phyloP scores from a whole-genome alignment of 2,113 vertebrate genomes.

The Elgaria multicarinata region DNA sequence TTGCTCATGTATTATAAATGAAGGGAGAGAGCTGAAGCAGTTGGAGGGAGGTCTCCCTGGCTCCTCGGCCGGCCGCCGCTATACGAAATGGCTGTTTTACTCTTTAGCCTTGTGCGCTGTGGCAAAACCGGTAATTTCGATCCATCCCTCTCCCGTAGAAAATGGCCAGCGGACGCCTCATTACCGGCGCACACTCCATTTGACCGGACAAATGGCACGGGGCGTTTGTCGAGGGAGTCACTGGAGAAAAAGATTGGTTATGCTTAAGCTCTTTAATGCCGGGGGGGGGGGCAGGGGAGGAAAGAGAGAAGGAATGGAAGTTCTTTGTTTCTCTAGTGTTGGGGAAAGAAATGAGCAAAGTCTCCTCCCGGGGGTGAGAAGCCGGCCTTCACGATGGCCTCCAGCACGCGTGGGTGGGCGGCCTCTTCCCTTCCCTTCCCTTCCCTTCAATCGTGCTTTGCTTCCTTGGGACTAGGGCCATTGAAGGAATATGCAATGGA shows the following conservation, averaged over 20 bases:
- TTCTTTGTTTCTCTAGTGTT: neutral
- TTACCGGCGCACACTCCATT: neutral
- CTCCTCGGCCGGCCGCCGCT: neutral
- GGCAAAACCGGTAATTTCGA: neutral
- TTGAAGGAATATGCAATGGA: too few species aligned
- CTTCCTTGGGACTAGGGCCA: too few species aligned
- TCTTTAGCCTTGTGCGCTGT: accelerated
- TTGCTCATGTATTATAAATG: neutral
- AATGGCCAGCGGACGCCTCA: neutral
- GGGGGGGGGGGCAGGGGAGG: too few species aligned
- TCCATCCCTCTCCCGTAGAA: neutral
- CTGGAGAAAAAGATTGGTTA: neutral
- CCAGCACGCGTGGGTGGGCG: too few species aligned
- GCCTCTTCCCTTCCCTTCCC: too few species aligned
- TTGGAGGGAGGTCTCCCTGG: neutral
- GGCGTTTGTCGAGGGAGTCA: neutral
- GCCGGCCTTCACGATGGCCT: neutral
- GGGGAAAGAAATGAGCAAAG: too few species aligned
- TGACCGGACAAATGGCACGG: slow-evolving; percentile 6
- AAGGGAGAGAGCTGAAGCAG: neutral
- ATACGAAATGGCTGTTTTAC: neutral
- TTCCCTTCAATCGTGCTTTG: too few species aligned
- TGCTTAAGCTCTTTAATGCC: neutral
- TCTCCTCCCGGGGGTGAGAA: neutral
- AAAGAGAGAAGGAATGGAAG: neutral